phyloP scores from a whole-genome alignment of 2,113 vertebrate genomes.

The Tupaia tana region DNA sequence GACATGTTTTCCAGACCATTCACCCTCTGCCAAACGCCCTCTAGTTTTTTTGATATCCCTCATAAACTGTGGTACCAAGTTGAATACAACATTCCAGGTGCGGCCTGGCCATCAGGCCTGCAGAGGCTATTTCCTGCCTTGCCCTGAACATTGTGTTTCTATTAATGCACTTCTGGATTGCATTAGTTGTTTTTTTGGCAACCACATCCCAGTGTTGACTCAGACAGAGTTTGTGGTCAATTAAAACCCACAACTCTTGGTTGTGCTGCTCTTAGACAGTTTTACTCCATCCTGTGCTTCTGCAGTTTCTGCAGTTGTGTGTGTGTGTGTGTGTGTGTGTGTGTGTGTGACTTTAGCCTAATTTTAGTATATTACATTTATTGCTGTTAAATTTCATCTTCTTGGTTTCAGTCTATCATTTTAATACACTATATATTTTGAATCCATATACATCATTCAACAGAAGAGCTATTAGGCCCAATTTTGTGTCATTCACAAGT shows the following conservation, averaged over 20 bases:
- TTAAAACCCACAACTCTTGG: constrained; percentile 75
- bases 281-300: constrained; percentile 43
- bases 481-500: constrained; percentile 46
- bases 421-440: background rate
- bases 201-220: constrained; percentile 77
- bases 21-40: constrained; percentile 39
- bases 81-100: background rate
- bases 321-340: background rate
- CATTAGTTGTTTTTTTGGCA: constrained; percentile 50
- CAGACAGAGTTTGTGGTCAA: constrained; percentile 74
- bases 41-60: background rate
- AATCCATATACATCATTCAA: background rate
- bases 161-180: constrained; percentile 57
- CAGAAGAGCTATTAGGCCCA: background rate
- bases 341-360: background rate
- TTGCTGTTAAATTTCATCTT: constrained; percentile 10
- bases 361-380: constrained; percentile 43
- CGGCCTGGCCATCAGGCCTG: background rate
- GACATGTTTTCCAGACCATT: background rate
- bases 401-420: background rate
- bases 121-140: constrained; percentile 67
- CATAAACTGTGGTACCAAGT: accelerated
- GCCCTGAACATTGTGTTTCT: background rate
- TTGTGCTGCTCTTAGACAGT: background rate
- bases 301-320: background rate